Conservation (phyloP, 2,888 invertebrate genomes). For the Leptarthrus brevirostris region DNA sequence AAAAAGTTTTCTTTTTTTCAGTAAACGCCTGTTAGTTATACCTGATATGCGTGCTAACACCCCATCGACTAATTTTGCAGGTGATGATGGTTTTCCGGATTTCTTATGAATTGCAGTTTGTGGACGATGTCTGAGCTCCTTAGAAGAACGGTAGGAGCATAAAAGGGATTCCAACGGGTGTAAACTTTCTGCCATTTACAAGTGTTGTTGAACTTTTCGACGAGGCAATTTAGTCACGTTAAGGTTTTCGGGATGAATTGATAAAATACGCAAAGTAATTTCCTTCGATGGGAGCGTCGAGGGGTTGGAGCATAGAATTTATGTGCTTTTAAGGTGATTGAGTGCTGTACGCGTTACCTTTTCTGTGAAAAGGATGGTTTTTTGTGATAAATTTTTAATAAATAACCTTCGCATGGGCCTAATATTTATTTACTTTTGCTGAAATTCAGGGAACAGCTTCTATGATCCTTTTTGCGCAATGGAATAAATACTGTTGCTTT, state of each 20-base stretch:
- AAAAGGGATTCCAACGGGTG: no score
- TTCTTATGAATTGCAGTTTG: constrained; percentile 13
- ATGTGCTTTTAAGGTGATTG: constrained; percentile 36
- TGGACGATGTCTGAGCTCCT: neutral
- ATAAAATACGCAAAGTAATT: neutral
- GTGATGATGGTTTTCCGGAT: constrained; percentile 15
- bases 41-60: constrained; percentile 25
- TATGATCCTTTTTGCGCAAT: no score
- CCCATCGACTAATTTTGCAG: constrained; percentile 26
- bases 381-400: no score
- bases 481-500: no score
- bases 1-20: no score
- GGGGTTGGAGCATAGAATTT: neutral
- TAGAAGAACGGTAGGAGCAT: no score
- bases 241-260: constrained; percentile 30
- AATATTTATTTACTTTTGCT: no score
- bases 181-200: neutral
- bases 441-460: no score
- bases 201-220: constrained; percentile 25
- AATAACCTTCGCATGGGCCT: no score
- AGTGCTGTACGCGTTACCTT: neutral
- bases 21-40: neutral
- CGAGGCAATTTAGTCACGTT: constrained; percentile 32
- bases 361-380: no score
- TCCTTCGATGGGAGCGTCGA: no score